Evolutionary conservation across 2,888 invertebrate genomes (phyloP).

Genomic region (Luperina nickerlii): DNA sequence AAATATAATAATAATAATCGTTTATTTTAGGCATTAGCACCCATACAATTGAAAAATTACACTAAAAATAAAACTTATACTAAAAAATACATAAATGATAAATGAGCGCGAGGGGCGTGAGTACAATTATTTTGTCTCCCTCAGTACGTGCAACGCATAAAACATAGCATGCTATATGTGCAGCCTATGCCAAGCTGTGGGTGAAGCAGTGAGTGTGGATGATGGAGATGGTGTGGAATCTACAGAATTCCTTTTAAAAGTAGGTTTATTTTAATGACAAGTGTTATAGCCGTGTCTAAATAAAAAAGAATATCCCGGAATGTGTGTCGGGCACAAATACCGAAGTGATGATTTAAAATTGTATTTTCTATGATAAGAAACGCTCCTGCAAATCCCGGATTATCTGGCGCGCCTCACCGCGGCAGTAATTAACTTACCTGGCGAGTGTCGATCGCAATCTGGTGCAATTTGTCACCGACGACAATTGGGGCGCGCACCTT

Average conservation of each 20-base stretch:
- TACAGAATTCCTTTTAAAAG: neutral
- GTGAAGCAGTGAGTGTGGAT: no score
- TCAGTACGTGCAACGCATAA: no score
- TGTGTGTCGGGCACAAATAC: neutral
- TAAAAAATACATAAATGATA: no score
- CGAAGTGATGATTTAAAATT: neutral
- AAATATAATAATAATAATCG: no score
- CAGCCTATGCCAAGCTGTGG: no score
- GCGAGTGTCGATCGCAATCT: slow-evolving; percentile 55
- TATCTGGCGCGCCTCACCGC: slow-evolving; percentile 9
- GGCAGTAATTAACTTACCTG: slow-evolving; percentile 51
- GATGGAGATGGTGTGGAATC: neutral
- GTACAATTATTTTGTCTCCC: no score
- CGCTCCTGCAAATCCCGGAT: slow-evolving; percentile 10
- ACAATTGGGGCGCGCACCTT: slow-evolving; percentile 62
- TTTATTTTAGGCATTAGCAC: no score
- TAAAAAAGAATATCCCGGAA: neutral
- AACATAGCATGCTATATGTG: no score
- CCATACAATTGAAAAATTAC: no score
- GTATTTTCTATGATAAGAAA: slow-evolving; percentile 5
- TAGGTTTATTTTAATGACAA: neutral
- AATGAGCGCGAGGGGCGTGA: no score
- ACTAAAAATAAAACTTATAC: no score
- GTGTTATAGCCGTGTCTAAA: neutral
- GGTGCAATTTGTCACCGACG: slow-evolving; percentile 65